Evolutionary conservation across 1,140 invertebrate species (phyloP).

Genomic region (Papilio polytes): DNA sequence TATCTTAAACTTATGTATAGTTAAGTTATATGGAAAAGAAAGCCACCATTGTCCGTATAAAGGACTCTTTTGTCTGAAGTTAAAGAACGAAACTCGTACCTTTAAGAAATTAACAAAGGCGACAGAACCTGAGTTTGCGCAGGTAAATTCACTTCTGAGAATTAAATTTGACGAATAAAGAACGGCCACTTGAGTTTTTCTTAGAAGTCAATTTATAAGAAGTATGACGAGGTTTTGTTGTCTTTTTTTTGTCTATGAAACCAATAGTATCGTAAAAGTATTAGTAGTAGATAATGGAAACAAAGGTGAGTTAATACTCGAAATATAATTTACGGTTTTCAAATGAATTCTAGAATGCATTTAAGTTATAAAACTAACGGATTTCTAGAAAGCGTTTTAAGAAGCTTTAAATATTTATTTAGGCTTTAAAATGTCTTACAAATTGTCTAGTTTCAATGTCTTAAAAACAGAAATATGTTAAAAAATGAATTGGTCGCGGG

Average conservation of each 20-base stretch:
- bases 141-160: slow-evolving; percentile 30
- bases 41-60: neutral
- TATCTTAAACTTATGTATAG: neutral
- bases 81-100: slow-evolving; percentile 23
- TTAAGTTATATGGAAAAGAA: neutral
- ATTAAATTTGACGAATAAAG: slow-evolving; percentile 21
- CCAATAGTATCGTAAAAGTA: neutral
- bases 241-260: neutral
- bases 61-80: slow-evolving; percentile 12
- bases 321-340: neutral
- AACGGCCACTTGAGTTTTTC: slow-evolving; percentile 17
- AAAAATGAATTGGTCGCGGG: neutral
- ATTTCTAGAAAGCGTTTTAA: neutral
- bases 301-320: neutral
- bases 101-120: slow-evolving; percentile 30
- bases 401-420: no score
- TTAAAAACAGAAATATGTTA: neutral
- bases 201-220: slow-evolving; percentile 9
- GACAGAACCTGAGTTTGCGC: neutral
- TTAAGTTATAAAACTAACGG: neutral
- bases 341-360: neutral
- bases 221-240: slow-evolving; percentile 4
- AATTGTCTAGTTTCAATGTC: neutral
- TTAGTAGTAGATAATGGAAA: neutral
- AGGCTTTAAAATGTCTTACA: no score